phyloP scores from a whole-genome alignment of 2,113 vertebrate species.

The Natator depressus region DNA sequence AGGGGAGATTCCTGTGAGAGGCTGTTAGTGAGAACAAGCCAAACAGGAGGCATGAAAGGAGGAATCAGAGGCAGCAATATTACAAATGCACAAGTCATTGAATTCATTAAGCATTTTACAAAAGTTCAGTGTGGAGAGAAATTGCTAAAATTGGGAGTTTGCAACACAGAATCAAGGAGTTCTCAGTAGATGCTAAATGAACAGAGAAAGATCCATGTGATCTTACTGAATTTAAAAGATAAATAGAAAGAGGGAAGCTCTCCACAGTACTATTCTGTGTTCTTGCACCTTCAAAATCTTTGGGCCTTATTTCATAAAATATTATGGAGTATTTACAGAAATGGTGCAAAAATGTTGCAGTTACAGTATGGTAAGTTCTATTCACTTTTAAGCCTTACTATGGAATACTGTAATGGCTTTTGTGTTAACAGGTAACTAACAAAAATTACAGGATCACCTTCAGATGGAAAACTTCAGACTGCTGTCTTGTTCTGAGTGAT shows the following conservation, averaged over 20 bases:
- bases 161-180: background rate
- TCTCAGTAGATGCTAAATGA: background rate
- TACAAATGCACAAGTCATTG: background rate
- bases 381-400: background rate
- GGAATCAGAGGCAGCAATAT: conserved; percentile 46
- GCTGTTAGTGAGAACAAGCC: conserved; percentile 13
- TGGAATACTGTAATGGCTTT: background rate
- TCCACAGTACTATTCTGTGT: background rate
- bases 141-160: background rate
- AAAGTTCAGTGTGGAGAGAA: background rate
- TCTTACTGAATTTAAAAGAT: background rate
- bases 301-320: background rate
- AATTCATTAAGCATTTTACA: background rate
- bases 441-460: accelerated
- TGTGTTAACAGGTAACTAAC: background rate
- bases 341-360: background rate
- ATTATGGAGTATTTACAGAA: background rate
- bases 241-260: background rate
- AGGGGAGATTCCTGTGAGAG: conserved; percentile 16
- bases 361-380: background rate
- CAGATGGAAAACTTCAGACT: background rate
- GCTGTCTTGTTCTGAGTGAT: accelerated
- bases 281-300: background rate
- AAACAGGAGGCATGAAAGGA: conserved; percentile 24
- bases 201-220: background rate